Evolutionary conservation across 2,888 invertebrate species (phyloP), one percentile per base, ranked within the genome.

Genomic region (Biston betularia): DNA sequence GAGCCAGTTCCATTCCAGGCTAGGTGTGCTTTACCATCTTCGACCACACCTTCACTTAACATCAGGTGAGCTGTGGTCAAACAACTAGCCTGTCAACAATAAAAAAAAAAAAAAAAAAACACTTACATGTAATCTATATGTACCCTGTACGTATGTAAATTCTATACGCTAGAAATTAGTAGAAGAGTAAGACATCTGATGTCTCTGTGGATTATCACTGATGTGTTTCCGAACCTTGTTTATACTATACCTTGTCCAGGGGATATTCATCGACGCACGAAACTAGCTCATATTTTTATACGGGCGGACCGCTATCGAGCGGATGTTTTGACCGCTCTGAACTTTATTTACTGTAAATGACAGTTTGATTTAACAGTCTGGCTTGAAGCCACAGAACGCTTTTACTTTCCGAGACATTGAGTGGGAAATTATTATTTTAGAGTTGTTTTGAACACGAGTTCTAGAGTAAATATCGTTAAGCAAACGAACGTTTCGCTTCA

Each of bases 321-420:
- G 55, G 59, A 68, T 42, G 49, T 50, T 15, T 59, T 68, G 63
- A 68, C 63, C 67, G 63, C 67, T 55, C 38, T 59, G 67, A 68
- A 63, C 67, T 68, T 63, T 63, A 68, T 68, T 68, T 68, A 68
- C 59, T 68, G 67, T 68, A 68, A 68, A 68, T 55, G 63, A 68
- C 67, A 68, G 67, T 56, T 63, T 63, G 63, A 68, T 68, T 63
- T 68, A 68, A 63, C 50, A 55, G 59, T 59, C 50, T 53, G 66
- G 55, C 35, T 56, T 48, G 53, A 48, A 46, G 50, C 57, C 52
- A 58, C 46, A 12, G 60, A 60, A 59, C 7, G 59, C 59, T 55
- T 45, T 60, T 55, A 65, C 58, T 68, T 63, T 60, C 38, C 40
- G 45, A 11, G 11, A 54, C 59, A 59, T 68, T 68, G 14, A 55